Percentiles rank a stretch among this genome's conserved stretches.
These are phyloP conservation scores for Exephanes ischioxanthus DNA, from an alignment of 2,888 invertebrate species.

Conservation along the genomic window DNA sequence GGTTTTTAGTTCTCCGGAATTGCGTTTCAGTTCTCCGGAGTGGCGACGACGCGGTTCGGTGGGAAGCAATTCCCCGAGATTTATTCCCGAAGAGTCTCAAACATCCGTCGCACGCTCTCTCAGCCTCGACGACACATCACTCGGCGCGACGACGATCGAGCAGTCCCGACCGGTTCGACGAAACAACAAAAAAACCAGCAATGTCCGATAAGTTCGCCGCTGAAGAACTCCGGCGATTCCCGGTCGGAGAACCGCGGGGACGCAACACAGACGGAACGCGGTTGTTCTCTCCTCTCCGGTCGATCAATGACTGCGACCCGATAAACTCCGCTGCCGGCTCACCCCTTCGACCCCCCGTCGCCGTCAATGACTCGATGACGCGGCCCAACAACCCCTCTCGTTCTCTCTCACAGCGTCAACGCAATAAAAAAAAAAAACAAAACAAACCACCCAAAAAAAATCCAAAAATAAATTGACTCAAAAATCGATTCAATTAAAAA, in stretches of 20 bases:
- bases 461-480: too few relatives aligned
- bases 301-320: conserved; percentile 67
- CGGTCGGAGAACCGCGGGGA: background rate
- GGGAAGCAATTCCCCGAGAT: too few relatives aligned
- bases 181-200: background rate
- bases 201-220: background rate
- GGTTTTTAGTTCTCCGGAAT: too few relatives aligned
- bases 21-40: too few relatives aligned
- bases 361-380: conserved; percentile 49
- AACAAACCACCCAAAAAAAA: background rate
- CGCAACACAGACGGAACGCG: conserved; percentile 2
- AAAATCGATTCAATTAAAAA: background rate
- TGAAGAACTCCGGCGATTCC: background rate
- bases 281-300: conserved; percentile 44
- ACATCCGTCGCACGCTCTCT: too few relatives aligned
- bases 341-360: background rate
- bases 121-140: too few relatives aligned
- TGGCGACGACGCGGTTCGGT: too few relatives aligned
- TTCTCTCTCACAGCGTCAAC: too few relatives aligned
- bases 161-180: background rate
- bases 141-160: too few relatives aligned
- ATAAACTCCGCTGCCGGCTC: conserved; percentile 36
- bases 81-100: too few relatives aligned
- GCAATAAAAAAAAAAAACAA: background rate
- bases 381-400: background rate